These are phyloP conservation scores for Leptarthrus brevirostris DNA, from an alignment of 2,888 invertebrate genomes.

Conservation along the genomic window DNA sequence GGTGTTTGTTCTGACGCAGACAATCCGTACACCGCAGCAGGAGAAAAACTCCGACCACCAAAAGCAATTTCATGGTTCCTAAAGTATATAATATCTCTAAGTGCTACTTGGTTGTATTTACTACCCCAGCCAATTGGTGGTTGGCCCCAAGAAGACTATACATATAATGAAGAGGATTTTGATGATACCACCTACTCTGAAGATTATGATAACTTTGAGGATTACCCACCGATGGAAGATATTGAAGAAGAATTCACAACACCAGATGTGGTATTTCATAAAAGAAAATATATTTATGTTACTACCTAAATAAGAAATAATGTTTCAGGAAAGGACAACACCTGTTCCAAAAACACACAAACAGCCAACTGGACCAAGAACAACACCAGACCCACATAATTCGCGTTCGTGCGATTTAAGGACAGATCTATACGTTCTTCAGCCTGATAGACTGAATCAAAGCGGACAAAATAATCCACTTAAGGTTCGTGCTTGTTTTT, in stretches of 20 bases:
- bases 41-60: slow-evolving; percentile 60
- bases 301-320: too few relatives aligned
- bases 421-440: slow-evolving; percentile 86
- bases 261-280: slow-evolving; percentile 64
- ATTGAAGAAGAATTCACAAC: slow-evolving; percentile 60
- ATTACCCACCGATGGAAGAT: slow-evolving; percentile 60
- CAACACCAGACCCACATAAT: slow-evolving; percentile 71
- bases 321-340: slow-evolving; percentile 63
- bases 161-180: slow-evolving; percentile 64
- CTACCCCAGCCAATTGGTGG: slow-evolving; percentile 62
- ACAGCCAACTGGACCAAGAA: slow-evolving; percentile 63
- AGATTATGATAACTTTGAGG: slow-evolving; percentile 64
- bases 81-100: slow-evolving; percentile 62
- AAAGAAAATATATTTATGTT: too few relatives aligned
- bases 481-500: slow-evolving; percentile 67
- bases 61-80: slow-evolving; percentile 62
- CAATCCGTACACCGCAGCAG: slow-evolving; percentile 68
- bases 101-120: slow-evolving; percentile 63
- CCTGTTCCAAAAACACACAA: slow-evolving; percentile 63
- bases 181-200: slow-evolving; percentile 65
- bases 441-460: slow-evolving; percentile 82
- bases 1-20: slow-evolving; percentile 82
- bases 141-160: slow-evolving; percentile 66
- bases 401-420: slow-evolving; percentile 87
- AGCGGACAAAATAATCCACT: slow-evolving; percentile 84